Base-by-base conservation (phyloP, 2,113 vertebrate genomes). In the Lucifuga dentata region DNA sequence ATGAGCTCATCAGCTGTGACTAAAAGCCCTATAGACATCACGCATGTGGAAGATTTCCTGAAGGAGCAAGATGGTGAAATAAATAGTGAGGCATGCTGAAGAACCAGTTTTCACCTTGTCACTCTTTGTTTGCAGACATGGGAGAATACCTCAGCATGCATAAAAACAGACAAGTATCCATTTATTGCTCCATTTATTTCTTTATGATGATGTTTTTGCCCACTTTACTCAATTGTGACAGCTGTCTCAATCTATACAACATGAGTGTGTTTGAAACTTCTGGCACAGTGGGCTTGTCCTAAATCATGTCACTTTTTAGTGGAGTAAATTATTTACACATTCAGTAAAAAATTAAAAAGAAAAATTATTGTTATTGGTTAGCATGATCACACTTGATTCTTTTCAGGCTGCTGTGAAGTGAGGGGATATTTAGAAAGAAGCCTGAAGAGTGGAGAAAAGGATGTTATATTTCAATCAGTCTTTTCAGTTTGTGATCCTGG, bases 381-480 rank as follows among this genome's bases (percentile, higher is more conserved):
- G 49, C 38, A 24, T 46, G 32, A 46, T 77, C 20, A 52, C 9
- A 13, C 24, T 64, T 46, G 33, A 66, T 33, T 38, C 81, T 76
- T 81, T 72, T 68, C 51, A 56, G 66, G 73, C 40, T 44, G 9
- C 20, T 71, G 53, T 81, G 40, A 80, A 71, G 49, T 44, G 9
- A n/a, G 52, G 24, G 58, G 23, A 59, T 29, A 41, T 83, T 74
- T 80, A 78, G 89, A 80, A 89, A 90, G 81, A 76, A 68, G 50
- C 81, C 59, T 43, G 65, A 26, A 45, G 29, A 53, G 39, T 20
- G 2, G 64, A 43, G 29, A 17, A 10, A 68, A 69, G 75, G 81
- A 85, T 91, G 86, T 90, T 84, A 24, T 72, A 72, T 84, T 84
- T 81, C 73, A 78, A 41, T 76, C 40, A 33, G 52, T 68, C 60